Base-by-base conservation (phyloP, 2,797 vertebrate species). In the Takifugu rubripes region DNA sequence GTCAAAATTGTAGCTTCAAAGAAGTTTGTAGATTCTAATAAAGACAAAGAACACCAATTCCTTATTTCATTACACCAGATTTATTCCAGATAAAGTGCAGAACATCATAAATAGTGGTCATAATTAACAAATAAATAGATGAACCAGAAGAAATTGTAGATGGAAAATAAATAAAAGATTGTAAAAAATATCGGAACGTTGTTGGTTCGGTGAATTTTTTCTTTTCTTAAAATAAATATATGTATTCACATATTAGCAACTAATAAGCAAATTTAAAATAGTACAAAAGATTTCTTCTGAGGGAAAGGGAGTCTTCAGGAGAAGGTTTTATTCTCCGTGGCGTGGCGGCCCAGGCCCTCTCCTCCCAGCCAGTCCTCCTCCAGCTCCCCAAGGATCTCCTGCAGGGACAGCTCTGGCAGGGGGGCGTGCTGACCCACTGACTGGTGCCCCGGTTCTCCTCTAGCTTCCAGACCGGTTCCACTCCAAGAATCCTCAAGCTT, bases 381-480 rank as follows among this genome's bases (percentile, higher is more conserved):
- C 62, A 92, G 65, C 70, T 88, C 90, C 10, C 70, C 78, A 61
- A 92, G 67, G 15, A 92, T 87, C 53, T 92, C 90, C 45, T 90
- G 84, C 50, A 92, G 67, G 36, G 88, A 89, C 53, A 90, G 77
- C 68, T 87, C 85, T 2, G 89, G 89, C 61, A 90, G 68, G 2
- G 82, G 74, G 6, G 52, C 52, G 0, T 72, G 71, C 25, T 64
- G 65, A 24, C 42, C 27, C 45, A 15, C 36, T 6, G n/a, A 10
- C 0, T 2, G 50, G 1, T 25, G 52, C 11, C 24, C 64, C 0
- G 76, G 52, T 16, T 79, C 72, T 12, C 24, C 6, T 1, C 21
- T n/a, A 12, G 54, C 29, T 5, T 83, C 78, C 42, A 49, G 5
- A 31, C 26, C 21, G 3, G 26, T 54, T 8, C 50, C 36, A 0